A percentile compares a stretch with the other conserved stretches of the same genome.
phyloP scores from a whole-genome alignment of 2,888 invertebrate genomes.

The Melikaiella ostensackeni region DNA sequence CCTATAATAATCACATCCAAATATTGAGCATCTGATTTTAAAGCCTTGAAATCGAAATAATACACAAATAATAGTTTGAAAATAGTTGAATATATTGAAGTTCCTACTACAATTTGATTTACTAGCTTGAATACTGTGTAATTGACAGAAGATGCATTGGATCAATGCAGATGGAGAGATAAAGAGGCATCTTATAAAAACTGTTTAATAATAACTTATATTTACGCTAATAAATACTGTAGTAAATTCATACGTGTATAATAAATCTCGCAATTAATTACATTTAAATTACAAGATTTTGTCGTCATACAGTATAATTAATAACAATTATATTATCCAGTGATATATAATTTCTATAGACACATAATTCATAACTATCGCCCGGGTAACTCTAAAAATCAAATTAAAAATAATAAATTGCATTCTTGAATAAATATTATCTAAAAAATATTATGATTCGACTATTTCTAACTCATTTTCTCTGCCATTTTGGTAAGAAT shows the following conservation, averaged over 20 bases:
- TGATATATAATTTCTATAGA: not conserved
- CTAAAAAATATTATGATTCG: not conserved
- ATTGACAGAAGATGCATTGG: too few species aligned
- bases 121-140: too few species aligned
- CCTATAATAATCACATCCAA: too few species aligned
- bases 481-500: slow-evolving; percentile 73
- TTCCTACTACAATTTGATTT: too few species aligned
- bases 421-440: not conserved
- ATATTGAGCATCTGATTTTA: too few species aligned
- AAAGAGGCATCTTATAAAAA: too few species aligned
- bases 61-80: too few species aligned
- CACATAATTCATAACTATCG: not conserved
- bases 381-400: not conserved
- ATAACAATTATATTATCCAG: not conserved
- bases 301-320: not conserved
- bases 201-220: not conserved
- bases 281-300: not conserved
- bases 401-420: not conserved
- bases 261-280: not conserved
- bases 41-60: too few species aligned
- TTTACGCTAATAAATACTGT: not conserved
- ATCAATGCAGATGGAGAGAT: too few species aligned
- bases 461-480: slow-evolving; percentile 61
- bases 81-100: too few species aligned
- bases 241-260: not conserved